Evolutionary conservation across 2,113 vertebrate species (phyloP).

Genomic region (Oxyruncus cristatus): DNA sequence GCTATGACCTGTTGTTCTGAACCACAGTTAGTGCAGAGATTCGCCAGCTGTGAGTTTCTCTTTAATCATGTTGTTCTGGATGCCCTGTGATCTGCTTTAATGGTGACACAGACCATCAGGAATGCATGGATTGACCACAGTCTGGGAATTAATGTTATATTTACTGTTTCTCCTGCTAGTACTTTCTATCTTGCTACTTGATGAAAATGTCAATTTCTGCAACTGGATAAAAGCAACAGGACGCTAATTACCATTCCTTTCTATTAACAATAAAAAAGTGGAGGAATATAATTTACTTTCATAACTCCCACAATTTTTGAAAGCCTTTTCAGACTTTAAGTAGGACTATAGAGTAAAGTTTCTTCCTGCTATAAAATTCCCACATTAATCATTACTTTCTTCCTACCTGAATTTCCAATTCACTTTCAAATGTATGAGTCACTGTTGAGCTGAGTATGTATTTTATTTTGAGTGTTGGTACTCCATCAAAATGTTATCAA

Average conservation of each 20-base stretch:
- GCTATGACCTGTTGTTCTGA: neutral
- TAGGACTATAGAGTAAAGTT: neutral
- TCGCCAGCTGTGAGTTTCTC: neutral
- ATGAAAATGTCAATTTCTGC: neutral
- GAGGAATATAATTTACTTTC: neutral
- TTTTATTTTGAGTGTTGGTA: neutral
- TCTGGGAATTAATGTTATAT: neutral
- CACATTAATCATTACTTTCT: neutral
- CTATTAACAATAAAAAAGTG: neutral
- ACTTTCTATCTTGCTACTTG: neutral
- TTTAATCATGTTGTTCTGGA: neutral
- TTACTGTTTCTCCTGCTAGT: neutral
- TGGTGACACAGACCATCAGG: neutral
- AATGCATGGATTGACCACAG: neutral
- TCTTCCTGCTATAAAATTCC: neutral
- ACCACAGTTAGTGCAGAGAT: neutral
- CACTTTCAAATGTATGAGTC: slow-evolving; percentile 5
- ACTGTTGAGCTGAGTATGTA: neutral
- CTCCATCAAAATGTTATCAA: neutral
- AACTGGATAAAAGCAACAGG: neutral
- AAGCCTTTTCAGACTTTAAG: neutral
- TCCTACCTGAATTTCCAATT: neutral
- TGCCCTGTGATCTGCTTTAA: neutral
- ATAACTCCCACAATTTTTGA: neutral
- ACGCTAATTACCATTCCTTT: neutral